A percentile compares a stretch with the other conserved stretches of the same genome.
Conservation (phyloP, 2,113 vertebrate species). For the Eubucco bourcierii region DNA sequence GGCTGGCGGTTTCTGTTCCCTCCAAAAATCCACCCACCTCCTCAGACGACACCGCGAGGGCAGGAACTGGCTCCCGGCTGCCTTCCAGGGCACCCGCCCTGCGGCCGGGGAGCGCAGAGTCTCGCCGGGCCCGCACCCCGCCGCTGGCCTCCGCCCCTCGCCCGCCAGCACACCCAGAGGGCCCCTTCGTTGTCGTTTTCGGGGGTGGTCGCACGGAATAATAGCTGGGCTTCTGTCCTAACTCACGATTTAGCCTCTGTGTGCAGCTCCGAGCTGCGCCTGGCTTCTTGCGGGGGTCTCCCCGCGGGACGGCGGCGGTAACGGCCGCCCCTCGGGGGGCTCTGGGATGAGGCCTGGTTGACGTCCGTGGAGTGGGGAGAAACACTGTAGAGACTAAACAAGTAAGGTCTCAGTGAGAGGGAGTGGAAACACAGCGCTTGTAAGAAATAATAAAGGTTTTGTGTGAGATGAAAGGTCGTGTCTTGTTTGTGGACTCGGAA, state of each 20-base stretch:
- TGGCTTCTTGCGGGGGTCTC: not conserved
- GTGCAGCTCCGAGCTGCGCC: not conserved
- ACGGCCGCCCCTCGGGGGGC: not conserved
- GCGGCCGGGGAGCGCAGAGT: not conserved
- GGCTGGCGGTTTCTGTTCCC: not conserved
- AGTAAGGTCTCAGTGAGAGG: not conserved
- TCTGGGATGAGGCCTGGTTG: not conserved
- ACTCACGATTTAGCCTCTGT: not conserved
- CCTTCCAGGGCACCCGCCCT: slow-evolving; percentile 30
- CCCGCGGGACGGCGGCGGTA: not conserved
- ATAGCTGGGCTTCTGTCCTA: not conserved
- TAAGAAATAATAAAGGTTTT: not conserved
- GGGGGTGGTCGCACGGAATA: not conserved
- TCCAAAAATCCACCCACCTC: slow-evolving; percentile 35
- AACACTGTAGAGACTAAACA: not conserved
- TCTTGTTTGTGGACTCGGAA: not conserved
- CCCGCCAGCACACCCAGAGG: not conserved
- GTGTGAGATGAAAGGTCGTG: not conserved
- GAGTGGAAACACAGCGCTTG: not conserved
- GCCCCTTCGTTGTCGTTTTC: no score
- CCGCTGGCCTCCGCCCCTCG: not conserved
- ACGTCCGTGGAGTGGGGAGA: not conserved
- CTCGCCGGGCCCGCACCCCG: not conserved
- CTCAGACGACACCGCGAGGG: not conserved
- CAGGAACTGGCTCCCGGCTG: not conserved